Evolutionary conservation across 1,140 invertebrate genomes (phyloP).

Genomic region (Physella acuta): DNA sequence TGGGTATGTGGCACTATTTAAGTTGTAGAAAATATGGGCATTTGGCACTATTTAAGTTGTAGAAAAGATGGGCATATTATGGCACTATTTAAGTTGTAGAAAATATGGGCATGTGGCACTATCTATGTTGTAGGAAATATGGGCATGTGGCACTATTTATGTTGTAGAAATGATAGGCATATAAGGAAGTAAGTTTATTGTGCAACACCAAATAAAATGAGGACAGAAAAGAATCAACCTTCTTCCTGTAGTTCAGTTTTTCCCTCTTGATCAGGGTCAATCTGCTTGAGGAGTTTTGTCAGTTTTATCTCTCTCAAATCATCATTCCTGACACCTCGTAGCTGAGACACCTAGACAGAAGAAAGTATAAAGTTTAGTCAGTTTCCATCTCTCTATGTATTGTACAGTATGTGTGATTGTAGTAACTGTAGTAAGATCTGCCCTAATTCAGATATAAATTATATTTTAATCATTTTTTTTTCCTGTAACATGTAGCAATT

Average conservation of each 20-base stretch:
- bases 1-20: not conserved
- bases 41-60: not conserved
- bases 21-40: no score
- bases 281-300: slow-evolving; percentile 10
- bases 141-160: not conserved
- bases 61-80: not conserved
- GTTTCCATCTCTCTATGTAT: no score
- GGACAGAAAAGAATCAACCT: slow-evolving; percentile 12
- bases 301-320: slow-evolving; percentile 29
- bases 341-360: no score
- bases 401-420: no score
- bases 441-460: no score
- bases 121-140: not conserved
- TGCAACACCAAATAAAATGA: not conserved
- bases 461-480: no score
- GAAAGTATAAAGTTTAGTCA: no score
- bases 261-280: not conserved
- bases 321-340: no score
- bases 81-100: not conserved
- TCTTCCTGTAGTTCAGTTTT: slow-evolving; percentile 28
- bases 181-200: no score
- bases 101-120: not conserved
- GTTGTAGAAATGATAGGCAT: not conserved
- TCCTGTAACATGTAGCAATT: no score
- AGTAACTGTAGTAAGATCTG: no score